A percentile compares a stretch with the other conserved stretches of the same genome.
phyloP scores from a whole-genome alignment of 2,888 invertebrate species.

The Leucophenga montana region DNA sequence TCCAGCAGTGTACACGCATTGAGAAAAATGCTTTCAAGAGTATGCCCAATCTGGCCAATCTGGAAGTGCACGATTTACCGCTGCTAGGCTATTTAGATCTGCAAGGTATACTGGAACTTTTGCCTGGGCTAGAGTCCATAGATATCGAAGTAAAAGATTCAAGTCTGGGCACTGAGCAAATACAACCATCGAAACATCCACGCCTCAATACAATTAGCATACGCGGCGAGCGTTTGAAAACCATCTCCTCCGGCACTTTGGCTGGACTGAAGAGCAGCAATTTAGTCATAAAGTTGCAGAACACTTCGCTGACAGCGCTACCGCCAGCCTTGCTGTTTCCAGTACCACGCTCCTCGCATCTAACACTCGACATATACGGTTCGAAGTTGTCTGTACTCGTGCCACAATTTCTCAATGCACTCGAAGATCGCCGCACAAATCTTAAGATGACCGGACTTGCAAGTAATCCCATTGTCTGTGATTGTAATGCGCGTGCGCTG shows the following conservation, averaged over 20 bases:
- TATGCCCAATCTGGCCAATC: slow-evolving; percentile 79
- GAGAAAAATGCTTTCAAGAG: slow-evolving; percentile 87
- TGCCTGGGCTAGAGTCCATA: slow-evolving; percentile 82
- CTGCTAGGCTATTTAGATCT: slow-evolving; percentile 88
- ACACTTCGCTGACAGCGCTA: slow-evolving; percentile 84
- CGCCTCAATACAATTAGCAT: slow-evolving; percentile 83
- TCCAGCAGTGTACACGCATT: slow-evolving; percentile 82
- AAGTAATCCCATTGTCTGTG: slow-evolving; percentile 87
- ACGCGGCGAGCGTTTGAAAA: slow-evolving; percentile 82
- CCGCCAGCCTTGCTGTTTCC: slow-evolving; percentile 90
- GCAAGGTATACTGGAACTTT: slow-evolving; percentile 85
- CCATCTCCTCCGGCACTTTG: slow-evolving; percentile 86
- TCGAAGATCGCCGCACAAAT: slow-evolving; percentile 87
- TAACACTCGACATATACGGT: slow-evolving; percentile 85
- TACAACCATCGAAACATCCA: slow-evolving; percentile 86
- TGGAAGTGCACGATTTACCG: slow-evolving; percentile 85
- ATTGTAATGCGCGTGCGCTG: slow-evolving; percentile 86
- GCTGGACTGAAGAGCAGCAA: slow-evolving; percentile 85
- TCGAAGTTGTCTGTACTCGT: slow-evolving; percentile 84
- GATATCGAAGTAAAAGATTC: slow-evolving; percentile 92
- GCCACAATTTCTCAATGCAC: slow-evolving; percentile 84
- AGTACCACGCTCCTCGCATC: slow-evolving; percentile 87
- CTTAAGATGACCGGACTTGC: slow-evolving; percentile 83
- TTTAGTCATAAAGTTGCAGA: slow-evolving; percentile 83
- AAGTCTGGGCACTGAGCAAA: slow-evolving; percentile 85